phyloP scores from a whole-genome alignment of 1,140 invertebrate genomes.

The Drosophila sp. region DNA sequence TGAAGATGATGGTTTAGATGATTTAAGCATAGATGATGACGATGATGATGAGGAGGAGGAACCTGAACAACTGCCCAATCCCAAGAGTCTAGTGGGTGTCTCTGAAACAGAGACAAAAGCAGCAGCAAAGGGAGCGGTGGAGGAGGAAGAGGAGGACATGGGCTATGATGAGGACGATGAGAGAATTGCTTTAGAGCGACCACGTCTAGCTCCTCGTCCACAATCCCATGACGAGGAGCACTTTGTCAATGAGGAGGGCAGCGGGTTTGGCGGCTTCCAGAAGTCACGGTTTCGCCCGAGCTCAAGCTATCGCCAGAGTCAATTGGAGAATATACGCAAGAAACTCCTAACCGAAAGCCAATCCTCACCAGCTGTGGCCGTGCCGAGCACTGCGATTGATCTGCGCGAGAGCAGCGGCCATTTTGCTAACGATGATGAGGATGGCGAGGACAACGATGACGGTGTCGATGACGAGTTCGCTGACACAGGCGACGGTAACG shows the following conservation, averaged over 20 bases:
- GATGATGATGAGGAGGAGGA: constrained; percentile 44
- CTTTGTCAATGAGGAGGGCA: constrained; percentile 76
- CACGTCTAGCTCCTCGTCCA: constrained; percentile 47
- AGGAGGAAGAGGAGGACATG: constrained; percentile 75
- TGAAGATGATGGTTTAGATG: constrained; percentile 60
- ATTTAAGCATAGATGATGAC: constrained; percentile 62
- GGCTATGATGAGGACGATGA: constrained; percentile 81
- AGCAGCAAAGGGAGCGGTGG: too few species aligned
- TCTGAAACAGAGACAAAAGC: constrained; percentile 17
- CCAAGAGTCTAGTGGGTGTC: constrained; percentile 47
- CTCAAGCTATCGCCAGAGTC: constrained; percentile 48
- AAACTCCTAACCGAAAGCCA: constrained; percentile 67
- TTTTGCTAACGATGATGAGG: constrained; percentile 83
- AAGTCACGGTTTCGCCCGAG: constrained; percentile 54
- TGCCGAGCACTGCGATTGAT: constrained; percentile 77
- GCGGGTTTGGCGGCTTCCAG: constrained; percentile 55
- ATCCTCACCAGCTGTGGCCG: constrained; percentile 48
- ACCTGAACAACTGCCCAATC: constrained; percentile 57
- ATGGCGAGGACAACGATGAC: constrained; percentile 79
- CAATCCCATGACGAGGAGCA: constrained; percentile 62
- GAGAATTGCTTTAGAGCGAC: constrained; percentile 69
- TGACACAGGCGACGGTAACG: constrained; percentile 60
- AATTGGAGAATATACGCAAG: constrained; percentile 67
- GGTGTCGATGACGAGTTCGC: constrained; percentile 74
- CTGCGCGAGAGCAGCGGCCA: constrained; percentile 82